phyloP scores from a whole-genome alignment of 2,797 vertebrate species.

The Champsocephalus gunnari region DNA sequence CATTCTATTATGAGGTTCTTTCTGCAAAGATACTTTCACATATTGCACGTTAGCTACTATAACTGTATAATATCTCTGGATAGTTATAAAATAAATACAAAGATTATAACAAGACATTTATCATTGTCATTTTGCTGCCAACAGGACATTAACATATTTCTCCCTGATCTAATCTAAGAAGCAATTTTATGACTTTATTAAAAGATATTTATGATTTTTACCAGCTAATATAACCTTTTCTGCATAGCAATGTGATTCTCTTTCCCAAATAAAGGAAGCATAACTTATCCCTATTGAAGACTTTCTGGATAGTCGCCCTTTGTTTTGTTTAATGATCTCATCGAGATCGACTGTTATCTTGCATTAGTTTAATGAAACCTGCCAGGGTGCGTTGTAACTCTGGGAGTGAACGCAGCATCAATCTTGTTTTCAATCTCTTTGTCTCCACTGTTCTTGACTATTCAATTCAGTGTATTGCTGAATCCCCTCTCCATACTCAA shows the following conservation, averaged over 20 bases:
- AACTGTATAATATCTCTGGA: neutral
- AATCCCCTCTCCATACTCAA: neutral
- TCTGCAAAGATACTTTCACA: neutral
- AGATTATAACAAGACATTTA: neutral
- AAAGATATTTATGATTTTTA: neutral
- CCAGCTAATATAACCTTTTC: too few species aligned
- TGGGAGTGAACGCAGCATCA: neutral
- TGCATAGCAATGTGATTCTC: too few species aligned
- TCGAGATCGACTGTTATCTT: neutral
- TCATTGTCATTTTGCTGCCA: neutral
- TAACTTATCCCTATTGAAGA: neutral
- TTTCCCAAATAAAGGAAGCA: neutral
- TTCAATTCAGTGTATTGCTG: neutral
- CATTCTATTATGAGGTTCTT: neutral
- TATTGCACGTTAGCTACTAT: neutral
- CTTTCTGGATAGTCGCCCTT: neutral
- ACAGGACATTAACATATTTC: neutral
- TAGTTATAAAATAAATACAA: neutral
- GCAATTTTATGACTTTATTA: neutral
- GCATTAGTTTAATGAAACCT: slow-evolving; percentile 17
- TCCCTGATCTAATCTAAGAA: slow-evolving; percentile 2
- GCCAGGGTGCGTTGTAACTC: neutral
- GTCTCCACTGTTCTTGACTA: neutral
- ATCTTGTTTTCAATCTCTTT: slow-evolving; percentile 5
- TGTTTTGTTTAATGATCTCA: neutral